A percentile compares a stretch with the other conserved stretches of the same genome.
These are phyloP conservation scores for Ceyx cyanopectus DNA, from an alignment of 2,113 vertebrate genomes.

Conservation along the genomic window DNA sequence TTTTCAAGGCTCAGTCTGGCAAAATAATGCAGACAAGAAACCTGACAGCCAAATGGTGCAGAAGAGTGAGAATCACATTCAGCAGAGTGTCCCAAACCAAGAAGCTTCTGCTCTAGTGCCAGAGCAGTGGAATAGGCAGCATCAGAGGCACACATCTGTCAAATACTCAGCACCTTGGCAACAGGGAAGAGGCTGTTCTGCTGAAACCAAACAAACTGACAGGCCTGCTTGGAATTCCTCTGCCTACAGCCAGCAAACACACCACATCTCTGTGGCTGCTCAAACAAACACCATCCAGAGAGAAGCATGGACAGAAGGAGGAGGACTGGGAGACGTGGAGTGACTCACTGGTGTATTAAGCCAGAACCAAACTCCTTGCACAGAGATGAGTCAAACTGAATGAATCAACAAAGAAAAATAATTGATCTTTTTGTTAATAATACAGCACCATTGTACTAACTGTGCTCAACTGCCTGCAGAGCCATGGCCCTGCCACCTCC, in stretches of 20 bases:
- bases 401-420: slow-evolving; percentile 21
- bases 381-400: slow-evolving; percentile 33
- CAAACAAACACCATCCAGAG: slow-evolving; percentile 29
- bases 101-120: not conserved
- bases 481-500: not conserved
- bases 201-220: not conserved
- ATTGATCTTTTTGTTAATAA: slow-evolving; percentile 30
- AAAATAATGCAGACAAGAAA: not conserved
- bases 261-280: not conserved
- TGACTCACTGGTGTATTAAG: slow-evolving; percentile 13
- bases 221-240: slow-evolving; percentile 37
- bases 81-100: not conserved
- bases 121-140: not conserved
- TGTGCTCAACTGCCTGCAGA: not conserved
- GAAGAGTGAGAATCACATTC: not conserved
- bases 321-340: not conserved
- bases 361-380: slow-evolving; percentile 20
- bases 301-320: not conserved
- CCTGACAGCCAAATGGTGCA: not conserved
- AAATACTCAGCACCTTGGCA: not conserved
- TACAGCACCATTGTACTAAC: not conserved
- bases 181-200: not conserved
- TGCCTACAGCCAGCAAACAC: slow-evolving; percentile 15
- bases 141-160: not conserved
- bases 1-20: not conserved